Conservation (phyloP, 2,113 vertebrate genomes). For the Tapirus terrestris region DNA sequence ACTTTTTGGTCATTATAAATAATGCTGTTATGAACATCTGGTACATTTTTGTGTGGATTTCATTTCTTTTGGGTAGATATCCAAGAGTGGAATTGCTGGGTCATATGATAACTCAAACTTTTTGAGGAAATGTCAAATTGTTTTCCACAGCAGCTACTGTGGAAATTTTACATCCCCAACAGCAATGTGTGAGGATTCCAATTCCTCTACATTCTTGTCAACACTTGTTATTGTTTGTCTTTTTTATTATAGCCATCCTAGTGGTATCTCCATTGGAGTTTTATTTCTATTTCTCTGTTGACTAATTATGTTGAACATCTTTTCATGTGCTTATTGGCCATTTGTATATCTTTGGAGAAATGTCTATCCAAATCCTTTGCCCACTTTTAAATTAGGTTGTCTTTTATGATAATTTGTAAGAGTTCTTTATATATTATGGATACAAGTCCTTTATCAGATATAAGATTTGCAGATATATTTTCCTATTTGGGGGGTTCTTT, state of each 20-base stretch:
- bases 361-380: background rate
- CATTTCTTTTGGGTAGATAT: background rate
- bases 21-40: background rate
- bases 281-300: background rate
- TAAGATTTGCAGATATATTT: background rate
- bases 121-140: background rate
- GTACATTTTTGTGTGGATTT: background rate
- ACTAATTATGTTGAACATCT: background rate
- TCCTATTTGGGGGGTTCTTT: background rate
- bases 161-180: background rate
- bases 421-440: background rate
- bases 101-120: background rate
- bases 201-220: background rate
- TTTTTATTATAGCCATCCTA: background rate
- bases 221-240: background rate
- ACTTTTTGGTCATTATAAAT: background rate
- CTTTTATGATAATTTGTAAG: background rate
- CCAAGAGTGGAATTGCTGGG: background rate
- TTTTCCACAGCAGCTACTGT: background rate
- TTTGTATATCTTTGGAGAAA: background rate
- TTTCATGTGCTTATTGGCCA: background rate
- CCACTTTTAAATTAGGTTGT: background rate
- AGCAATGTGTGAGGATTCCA: background rate
- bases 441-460: background rate
- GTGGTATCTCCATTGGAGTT: background rate